These are phyloP conservation scores for Nicator chloris DNA, from an alignment of 2,113 vertebrate species.

Conservation along the genomic window DNA sequence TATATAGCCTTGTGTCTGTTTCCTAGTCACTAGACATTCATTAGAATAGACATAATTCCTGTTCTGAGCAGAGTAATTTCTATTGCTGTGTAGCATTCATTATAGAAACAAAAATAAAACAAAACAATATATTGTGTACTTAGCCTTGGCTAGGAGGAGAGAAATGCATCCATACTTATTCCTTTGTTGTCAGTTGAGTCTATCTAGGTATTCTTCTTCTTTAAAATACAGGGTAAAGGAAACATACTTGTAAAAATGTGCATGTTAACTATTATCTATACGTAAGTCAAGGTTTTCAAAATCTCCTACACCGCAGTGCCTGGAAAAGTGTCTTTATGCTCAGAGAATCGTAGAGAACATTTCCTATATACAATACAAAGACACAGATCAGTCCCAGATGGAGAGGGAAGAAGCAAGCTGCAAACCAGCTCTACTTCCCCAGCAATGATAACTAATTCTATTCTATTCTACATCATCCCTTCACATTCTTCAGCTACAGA, in stretches of 20 bases:
- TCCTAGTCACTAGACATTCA: not conserved
- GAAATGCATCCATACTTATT: not conserved
- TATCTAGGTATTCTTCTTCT: not conserved
- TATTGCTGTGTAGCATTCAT: not conserved
- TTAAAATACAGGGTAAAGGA: not conserved
- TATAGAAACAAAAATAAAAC: not conserved
- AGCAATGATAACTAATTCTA: conserved; percentile 35
- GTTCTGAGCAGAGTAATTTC: not conserved
- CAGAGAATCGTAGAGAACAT: conserved; percentile 17
- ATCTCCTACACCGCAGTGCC: not conserved
- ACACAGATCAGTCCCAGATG: conserved; percentile 41
- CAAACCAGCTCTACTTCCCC: conserved; percentile 39
- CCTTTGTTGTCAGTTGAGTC: not conserved
- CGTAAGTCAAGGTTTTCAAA: not conserved
- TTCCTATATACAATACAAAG: conserved; percentile 10
- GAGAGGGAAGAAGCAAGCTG: conserved; percentile 10
- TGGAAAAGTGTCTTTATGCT: not conserved
- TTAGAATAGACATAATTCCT: not conserved
- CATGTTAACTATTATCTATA: not conserved
- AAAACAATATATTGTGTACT: not conserved
- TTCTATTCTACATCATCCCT: not conserved
- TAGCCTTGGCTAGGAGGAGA: not conserved
- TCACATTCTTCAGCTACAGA: conserved; percentile 25
- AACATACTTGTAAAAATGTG: not conserved
- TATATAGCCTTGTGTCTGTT: not conserved